Base-by-base conservation (phyloP, 2,113 vertebrate genomes). In the Climacteris rufus region DNA sequence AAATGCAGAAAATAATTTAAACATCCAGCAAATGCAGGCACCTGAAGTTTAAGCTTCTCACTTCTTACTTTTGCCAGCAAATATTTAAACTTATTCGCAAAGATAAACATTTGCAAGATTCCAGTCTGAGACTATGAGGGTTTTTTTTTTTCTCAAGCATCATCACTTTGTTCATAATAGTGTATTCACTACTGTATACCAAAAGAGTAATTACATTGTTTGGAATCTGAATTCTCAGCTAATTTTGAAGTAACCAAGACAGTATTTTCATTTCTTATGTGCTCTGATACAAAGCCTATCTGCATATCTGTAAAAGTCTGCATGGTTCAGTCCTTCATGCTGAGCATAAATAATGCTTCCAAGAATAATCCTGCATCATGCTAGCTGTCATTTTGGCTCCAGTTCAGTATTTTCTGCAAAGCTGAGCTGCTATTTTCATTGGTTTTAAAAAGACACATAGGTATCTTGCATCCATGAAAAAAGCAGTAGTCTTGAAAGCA, bases 281-380 rank as follows among this genome's bases (percentile, higher is more conserved):
- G 39, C 28, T 57, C 50, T 54, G 63, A 89, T 65, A 79, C 40
- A 83, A 89, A 79, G 16, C 45, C 69, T 74, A 69, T 57, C 28
- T 75, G 72, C 49, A 33, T 6, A 16, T 22, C 45, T 54, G 10
- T 57, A 66, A 65, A 65, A 74, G 74, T 30, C 87, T 65, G 27
- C 45, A 31, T 7, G 10, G 31, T 94, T 70, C 39, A 74, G 56
- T 66, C 75, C 83, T 79, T 59, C 78, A 88, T 52, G 68, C 75
- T 77, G 54, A 90, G 82, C 63, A 93, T 52, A 94, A 94, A 91
- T 66, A 94, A 93, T 44, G 47, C 52, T 91, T 93, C 71, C 90
- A 82, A 80, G 71, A 96, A 82, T 71, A 91, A 63, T 66, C 66
- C 66, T 83, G 42, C 47, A 83, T 47, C 70, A 80, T 47, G 30